Evolutionary conservation across 2,113 vertebrate genomes (phyloP), one percentile per base, ranked within the genome.

Genomic region (Peromyscus polionotus): DNA sequence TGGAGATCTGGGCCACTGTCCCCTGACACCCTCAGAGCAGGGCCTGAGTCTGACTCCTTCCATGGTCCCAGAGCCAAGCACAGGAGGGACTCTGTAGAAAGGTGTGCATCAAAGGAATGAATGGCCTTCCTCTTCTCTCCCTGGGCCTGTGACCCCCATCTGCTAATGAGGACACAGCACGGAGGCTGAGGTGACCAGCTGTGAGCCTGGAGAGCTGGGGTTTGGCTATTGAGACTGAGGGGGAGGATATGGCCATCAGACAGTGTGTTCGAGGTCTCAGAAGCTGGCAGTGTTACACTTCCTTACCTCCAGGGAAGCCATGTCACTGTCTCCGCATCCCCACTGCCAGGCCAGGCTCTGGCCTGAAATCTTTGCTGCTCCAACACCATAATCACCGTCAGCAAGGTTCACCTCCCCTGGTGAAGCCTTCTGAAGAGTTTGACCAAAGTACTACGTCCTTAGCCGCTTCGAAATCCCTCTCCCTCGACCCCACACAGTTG

Each of bases 331-430:
- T 48, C 19, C 65, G 48, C 48, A 54, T 20, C 39, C 75, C 68
- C 48, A 17, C 26, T 13, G 70, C 22, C 39, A 19, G 1, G 77
- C 28, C 48, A 19, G 0, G 4, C 5, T 8, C 8, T 39, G 9
- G 28, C 48, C 63, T 54, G 65, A 63, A 42, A 54, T 5, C 92
- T 13, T 42, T 57, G 54, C 54, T n/a, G 70, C 22, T 54, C 61
- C 51, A 4, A 4, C 0, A 19, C 11, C 7, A 1, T 1, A 7
- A 19, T 51, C 33, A 22, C 33, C 85, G 12, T 12, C 1, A 1
- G 12, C 1, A 1, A 9, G 57, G 12, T 36, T 67, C 3, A 0
- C 42, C 2, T 33, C 48, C 33, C 42, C 77, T 2, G 63, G 39
- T n/a, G 31, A 31, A 45, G 61, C 39, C 86, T 33, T 57, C 57